Conservation (phyloP, 2,888 invertebrate genomes). For the Cheilosia urbana region DNA sequence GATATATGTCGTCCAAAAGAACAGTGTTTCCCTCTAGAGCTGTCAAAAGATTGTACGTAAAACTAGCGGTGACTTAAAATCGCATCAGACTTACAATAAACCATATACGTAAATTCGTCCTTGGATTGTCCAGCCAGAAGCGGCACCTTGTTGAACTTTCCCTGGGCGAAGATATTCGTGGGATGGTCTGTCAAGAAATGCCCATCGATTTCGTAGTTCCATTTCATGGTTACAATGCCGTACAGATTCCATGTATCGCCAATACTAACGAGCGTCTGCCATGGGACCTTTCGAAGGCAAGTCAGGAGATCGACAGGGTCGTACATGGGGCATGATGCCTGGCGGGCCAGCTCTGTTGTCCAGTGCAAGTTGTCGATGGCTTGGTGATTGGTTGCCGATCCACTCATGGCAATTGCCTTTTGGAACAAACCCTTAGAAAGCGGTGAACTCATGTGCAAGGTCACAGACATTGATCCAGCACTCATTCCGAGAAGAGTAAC, state of each 20-base stretch:
- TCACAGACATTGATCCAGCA: conserved; percentile 84
- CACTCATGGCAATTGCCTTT: conserved; percentile 88
- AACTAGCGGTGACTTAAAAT: neutral
- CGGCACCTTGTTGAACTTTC: conserved; percentile 86
- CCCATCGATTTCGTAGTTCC: conserved; percentile 86
- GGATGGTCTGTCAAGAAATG: conserved; percentile 86
- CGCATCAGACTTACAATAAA: conserved; percentile 78
- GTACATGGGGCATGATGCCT: conserved; percentile 86
- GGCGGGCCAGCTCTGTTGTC: conserved; percentile 86
- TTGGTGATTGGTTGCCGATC: conserved; percentile 85
- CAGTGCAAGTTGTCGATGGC: conserved; percentile 84
- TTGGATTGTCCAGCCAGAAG: conserved; percentile 86
- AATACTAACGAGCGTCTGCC: conserved; percentile 77
- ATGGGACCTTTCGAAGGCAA: conserved; percentile 84
- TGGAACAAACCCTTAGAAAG: conserved; percentile 88
- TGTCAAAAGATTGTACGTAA: conserved; percentile 15
- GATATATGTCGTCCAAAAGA: conserved; percentile 78
- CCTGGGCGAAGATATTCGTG: conserved; percentile 84
- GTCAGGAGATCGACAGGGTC: conserved; percentile 84
- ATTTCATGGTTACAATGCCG: conserved; percentile 79
- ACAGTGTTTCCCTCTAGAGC: conserved; percentile 76
- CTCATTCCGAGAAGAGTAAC: conserved; percentile 87
- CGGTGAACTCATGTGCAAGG: conserved; percentile 86
- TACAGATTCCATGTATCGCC: conserved; percentile 78
- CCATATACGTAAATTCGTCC: conserved; percentile 84